A percentile compares a stretch with the other conserved stretches of the same genome.
Evolutionary conservation across 2,888 invertebrate genomes (phyloP).

Genomic region (Conomelus anceps): DNA sequence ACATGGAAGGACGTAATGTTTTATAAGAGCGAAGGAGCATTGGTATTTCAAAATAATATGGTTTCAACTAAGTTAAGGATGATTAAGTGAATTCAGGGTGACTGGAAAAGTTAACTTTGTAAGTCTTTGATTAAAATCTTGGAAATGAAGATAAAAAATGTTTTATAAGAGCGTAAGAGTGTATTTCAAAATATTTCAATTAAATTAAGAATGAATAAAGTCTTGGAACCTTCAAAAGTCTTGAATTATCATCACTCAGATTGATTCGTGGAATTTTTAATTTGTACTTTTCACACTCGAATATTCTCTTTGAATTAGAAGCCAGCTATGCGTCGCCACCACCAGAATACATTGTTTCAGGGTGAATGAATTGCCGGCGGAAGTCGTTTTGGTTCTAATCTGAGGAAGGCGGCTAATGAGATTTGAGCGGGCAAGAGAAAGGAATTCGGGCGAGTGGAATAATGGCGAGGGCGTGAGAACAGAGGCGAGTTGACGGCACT

Average conservation of each 20-base stretch:
- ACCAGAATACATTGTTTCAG: not conserved
- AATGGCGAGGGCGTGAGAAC: not conserved
- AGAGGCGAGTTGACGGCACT: not conserved
- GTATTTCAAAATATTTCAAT: no score
- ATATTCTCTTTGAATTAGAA: not conserved
- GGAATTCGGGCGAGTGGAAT: not conserved
- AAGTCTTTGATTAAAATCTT: no score
- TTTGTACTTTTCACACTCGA: not conserved
- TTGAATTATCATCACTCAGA: not conserved
- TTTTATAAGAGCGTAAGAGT: no score
- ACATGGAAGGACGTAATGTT: no score
- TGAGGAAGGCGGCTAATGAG: not conserved
- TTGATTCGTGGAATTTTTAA: not conserved
- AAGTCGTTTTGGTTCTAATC: not conserved
- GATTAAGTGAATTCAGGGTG: no score
- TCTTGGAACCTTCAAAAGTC: no score
- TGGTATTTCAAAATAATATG: no score
- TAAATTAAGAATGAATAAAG: no score
- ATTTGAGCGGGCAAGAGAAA: not conserved
- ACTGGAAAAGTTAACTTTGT: no score
- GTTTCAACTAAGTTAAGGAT: no score
- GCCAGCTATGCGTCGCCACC: not conserved
- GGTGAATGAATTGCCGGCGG: not conserved
- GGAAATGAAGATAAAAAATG: no score
- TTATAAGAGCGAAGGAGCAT: no score